Base-by-base conservation (phyloP, 2,888 invertebrate genomes). In the Crioceris asparagi region DNA sequence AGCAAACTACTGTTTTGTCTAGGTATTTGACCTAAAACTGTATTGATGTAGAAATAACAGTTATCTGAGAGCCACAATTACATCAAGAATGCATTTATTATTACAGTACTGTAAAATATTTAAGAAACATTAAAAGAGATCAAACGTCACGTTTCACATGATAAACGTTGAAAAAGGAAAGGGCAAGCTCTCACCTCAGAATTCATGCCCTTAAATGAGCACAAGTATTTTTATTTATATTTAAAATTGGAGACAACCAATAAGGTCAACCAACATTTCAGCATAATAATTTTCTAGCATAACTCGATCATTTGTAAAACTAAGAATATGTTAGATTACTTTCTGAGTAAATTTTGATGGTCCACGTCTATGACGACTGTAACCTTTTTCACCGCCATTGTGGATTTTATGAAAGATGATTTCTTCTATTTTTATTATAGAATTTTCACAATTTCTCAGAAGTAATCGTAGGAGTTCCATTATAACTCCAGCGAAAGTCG, bases 11-110 rank as follows among this genome's bases (percentile, higher is more conserved):
- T 52, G 55, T 44, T 43, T 47, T 57, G 55, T 59, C 56, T 56
- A 57, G 61, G 60, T 61, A 60, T 60, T 55, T 63, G 64, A 64
- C 64, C 64, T 63, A 60, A 62, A 63, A 64, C 61, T 62, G 61
- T 62, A 61, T 57, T 61, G 58, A 60, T 57, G 55, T 59, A 56
- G 57, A 61, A 60, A 62, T 61, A 61, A 64, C 64, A 63, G 64
- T 64, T 64, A 63, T 54, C 53, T 54, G 48, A 51, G 53, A 49
- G 51, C 51, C 53, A 52, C 52, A 53, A 52, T 53, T 53, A 53
- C 51, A 51, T 51, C 47, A 52, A 52, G 52, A 51, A 51, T 52
- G 52, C 50, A 52, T 50, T 51, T 50, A 45, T 46, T 46, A 44
- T 43, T 45, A 44, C 37, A 43, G 46, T 46, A 45, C 39, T 38